phyloP scores from a whole-genome alignment of 2,797 vertebrate genomes.

The Nannoperca obscura region DNA sequence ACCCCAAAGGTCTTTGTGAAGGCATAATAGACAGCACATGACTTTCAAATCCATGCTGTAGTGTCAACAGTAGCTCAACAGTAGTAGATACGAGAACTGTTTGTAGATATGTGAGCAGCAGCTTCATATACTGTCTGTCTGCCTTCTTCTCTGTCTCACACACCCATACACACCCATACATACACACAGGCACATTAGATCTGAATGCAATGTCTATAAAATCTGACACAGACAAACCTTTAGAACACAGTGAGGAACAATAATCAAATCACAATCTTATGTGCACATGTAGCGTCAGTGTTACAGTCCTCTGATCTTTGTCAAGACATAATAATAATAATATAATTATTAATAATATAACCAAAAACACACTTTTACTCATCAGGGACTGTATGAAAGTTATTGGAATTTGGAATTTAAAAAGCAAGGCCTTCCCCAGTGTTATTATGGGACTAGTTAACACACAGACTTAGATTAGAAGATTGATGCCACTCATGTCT shows the following conservation, averaged over 20 bases:
- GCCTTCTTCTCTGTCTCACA: not conserved
- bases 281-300: not conserved
- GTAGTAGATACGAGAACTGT: slow-evolving; percentile 24
- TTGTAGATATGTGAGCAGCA: slow-evolving; percentile 24
- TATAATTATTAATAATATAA: not conserved
- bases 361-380: not conserved
- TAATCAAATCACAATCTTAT: not conserved
- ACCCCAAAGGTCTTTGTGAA: slow-evolving; percentile 50
- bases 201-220: slow-evolving; percentile 23
- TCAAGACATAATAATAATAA: not conserved
- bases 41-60: slow-evolving; percentile 61
- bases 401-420: not conserved
- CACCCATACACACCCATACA: not conserved
- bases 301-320: not conserved
- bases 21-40: slow-evolving; percentile 63
- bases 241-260: not conserved
- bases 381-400: not conserved
- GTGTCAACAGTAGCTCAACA: too few relatives aligned
- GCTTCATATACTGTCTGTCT: slow-evolving; percentile 15
- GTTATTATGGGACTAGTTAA: not conserved
- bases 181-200: not conserved
- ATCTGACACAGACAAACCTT: not conserved
- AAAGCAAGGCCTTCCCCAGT: not conserved
- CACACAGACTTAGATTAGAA: not conserved
- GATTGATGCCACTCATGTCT: not conserved